These are phyloP conservation scores for Drosophila varians DNA, from an alignment of 1,140 invertebrate genomes.

Conservation along the genomic window DNA sequence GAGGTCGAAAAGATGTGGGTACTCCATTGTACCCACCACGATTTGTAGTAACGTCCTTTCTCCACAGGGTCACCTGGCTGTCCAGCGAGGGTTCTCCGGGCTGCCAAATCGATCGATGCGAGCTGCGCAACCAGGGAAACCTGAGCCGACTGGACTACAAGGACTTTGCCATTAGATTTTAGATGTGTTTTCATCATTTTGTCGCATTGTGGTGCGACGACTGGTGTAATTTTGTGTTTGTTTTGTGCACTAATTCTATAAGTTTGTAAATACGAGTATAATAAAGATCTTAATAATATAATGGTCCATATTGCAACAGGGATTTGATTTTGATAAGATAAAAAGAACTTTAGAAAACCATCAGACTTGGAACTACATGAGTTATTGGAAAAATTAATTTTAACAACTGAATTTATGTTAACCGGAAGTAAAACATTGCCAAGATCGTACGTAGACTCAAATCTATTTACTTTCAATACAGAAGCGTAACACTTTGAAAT, in stretches of 20 bases:
- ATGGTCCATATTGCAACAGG: too few relatives aligned
- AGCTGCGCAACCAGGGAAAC: conserved; percentile 92
- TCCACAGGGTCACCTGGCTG: conserved; percentile 91
- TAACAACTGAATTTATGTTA: too few relatives aligned
- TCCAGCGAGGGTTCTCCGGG: conserved; percentile 92
- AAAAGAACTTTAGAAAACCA: too few relatives aligned
- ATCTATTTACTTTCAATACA: conserved; percentile 73
- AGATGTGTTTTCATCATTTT: conserved; percentile 63
- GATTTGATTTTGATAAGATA: conserved; percentile 18
- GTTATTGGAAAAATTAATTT: too few relatives aligned
- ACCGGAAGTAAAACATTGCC: conserved; percentile 35
- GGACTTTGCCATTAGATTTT: conserved; percentile 93
- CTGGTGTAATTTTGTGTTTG: conserved; percentile 49
- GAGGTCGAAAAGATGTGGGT: conserved; percentile 94
- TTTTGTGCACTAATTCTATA: conserved; percentile 71
- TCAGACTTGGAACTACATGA: background rate
- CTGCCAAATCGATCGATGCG: conserved; percentile 91
- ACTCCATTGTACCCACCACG: background rate
- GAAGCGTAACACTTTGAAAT: conserved; percentile 40
- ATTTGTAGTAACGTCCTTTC: background rate
- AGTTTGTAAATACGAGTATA: conserved; percentile 69
- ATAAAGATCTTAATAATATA: conserved; percentile 38
- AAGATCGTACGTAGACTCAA: conserved; percentile 47
- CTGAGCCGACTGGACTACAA: conserved; percentile 90
- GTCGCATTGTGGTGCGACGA: background rate